Base-by-base conservation (phyloP, 37 sponge, comb jelly and placozoan species). In the Hormiphora californensis region DNA sequence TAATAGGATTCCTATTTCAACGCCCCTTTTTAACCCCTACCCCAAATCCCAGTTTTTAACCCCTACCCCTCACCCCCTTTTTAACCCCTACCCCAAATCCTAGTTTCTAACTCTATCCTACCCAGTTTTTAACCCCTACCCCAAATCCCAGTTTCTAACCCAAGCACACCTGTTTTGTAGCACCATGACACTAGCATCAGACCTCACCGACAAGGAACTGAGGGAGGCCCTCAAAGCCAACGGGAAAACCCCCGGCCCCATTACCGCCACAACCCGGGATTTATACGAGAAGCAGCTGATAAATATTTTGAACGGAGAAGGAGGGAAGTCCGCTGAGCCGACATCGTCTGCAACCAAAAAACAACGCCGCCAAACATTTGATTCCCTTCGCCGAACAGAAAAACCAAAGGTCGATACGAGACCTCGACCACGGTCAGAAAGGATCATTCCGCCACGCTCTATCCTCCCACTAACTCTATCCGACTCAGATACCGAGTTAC, bases 351-450 rank as follows among this genome's bases (percentile, higher is more conserved):
- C 7, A 7, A 3, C 35, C 46, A 33, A 27, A 25, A 39, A 41
- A 30, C 40, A 73, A 73, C 81, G 81, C 1, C 35, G 81, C 27
- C 81, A 73, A 33, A 73, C 81, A 43, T 28, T 73, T 7, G 81
- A 73, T 33, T 43, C 44, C 7, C 44, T 73, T 2, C 35, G 81
- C 3, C 17, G 46, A 23, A 73, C 81, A n/a, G 81, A 73, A 28
- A 27, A 33, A 39, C 81, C 81, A 46, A 73, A 73, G 38, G 21
- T 73, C 17, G 81, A 73, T 43, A 25, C 81, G 0, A 27, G 81
- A 22, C n/a, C n/a, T n/a, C n/a, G n/a, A n/a, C n/a, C n/a, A n/a
- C 9, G 81, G n/a, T 73, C 81, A 28, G 81, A 73, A 28, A 73
- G 8, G 36, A 36, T 25, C 81, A 73, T 73, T 28, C 46, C 81